Conservation (phyloP, 2,888 invertebrate species). For the Caenorhabditis virilis region DNA sequence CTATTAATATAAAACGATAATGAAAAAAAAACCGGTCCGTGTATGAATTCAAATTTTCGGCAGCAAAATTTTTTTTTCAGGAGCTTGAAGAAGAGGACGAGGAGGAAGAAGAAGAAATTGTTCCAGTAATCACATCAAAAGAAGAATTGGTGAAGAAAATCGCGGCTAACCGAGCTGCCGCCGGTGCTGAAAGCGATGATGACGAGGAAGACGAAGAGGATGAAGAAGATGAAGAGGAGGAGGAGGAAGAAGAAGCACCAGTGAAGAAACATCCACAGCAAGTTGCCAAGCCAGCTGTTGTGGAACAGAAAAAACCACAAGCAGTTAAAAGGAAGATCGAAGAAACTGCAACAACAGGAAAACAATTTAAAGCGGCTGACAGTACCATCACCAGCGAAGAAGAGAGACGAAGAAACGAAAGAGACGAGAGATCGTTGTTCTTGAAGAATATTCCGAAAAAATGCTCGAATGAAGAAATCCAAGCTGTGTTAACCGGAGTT, state of each 20-base stretch:
- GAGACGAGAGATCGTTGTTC: constrained; percentile 54
- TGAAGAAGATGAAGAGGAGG: constrained; percentile 32
- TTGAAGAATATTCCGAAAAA: constrained; percentile 52
- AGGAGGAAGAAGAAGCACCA: constrained; percentile 33
- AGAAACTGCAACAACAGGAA: constrained; percentile 16
- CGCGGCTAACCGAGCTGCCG: constrained; percentile 14
- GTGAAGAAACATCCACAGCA: constrained; percentile 3
- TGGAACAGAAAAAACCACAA: constrained; percentile 4
- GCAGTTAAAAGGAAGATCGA: constrained; percentile 41
- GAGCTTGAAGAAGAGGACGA: constrained; percentile 31
- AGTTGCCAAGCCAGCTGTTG: constrained; percentile 2
- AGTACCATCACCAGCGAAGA: constrained; percentile 47
- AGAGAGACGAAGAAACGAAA: constrained; percentile 48
- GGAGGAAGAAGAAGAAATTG: constrained; percentile 10
- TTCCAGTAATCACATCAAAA: constrained; percentile 20
- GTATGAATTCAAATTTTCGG: too few species aligned
- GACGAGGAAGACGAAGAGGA: constrained; percentile 10
- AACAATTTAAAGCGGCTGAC: constrained; percentile 17
- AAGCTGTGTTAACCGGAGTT: constrained; percentile 27
- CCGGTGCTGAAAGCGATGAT: constrained; percentile 1
- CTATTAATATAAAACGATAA: not conserved
- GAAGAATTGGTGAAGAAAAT: constrained; percentile 23
- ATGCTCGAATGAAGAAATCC: constrained; percentile 25
- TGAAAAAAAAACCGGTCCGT: too few species aligned
- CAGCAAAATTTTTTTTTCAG: not conserved